Evolutionary conservation across 2,113 vertebrate genomes (phyloP), one percentile per base, ranked within the genome.

Genomic region (Malurus alboscapulatus): DNA sequence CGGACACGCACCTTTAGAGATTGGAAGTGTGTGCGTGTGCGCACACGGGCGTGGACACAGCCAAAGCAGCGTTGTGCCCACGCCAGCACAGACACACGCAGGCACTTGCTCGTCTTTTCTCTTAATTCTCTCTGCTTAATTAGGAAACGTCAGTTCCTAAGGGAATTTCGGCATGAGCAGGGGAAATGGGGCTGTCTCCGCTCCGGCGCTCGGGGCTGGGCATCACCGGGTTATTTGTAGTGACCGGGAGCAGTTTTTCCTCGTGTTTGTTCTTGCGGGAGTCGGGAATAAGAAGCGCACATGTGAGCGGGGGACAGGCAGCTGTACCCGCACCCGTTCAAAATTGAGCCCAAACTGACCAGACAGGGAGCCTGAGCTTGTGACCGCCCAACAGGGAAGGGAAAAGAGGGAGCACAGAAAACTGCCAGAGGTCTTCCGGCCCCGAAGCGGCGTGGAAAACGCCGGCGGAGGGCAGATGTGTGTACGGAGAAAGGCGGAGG

Each of bases 271-370:
- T 25, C 15, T 58, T 21, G 55, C 3, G 10, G 26, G 30, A 19
- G 27, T 17, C 27, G 20, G 14, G 22, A 16, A 42, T 15, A 24
- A 13, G 36, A 15, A 27, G 13, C 15, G 8, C 30, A 24, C 20
- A 13, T 1, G 9, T 8, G 29, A 62, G 17, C 8, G 4, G 21
- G 16, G 21, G 1, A 19, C 24, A 4, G 69, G 17, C 27, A 47
- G 58, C 54, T n/a, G 22, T 17, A 53, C 12, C 12, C 8, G 13
- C 16, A 29, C 62, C 72, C 5, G 16, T 68, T 68, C n/a, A 34
- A 68, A 86, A 69, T 0, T 4, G 26, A 80, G 27, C 26, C 45
- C 45, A 12, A 48, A 6, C 40, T 13, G 51, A 69, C 55, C 57
- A 22, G 19, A 32, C 21, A 4, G 36, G 19, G 44, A 86, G 40